Conservation (phyloP, 2,797 vertebrate genomes). For the Fratercula arctica region DNA sequence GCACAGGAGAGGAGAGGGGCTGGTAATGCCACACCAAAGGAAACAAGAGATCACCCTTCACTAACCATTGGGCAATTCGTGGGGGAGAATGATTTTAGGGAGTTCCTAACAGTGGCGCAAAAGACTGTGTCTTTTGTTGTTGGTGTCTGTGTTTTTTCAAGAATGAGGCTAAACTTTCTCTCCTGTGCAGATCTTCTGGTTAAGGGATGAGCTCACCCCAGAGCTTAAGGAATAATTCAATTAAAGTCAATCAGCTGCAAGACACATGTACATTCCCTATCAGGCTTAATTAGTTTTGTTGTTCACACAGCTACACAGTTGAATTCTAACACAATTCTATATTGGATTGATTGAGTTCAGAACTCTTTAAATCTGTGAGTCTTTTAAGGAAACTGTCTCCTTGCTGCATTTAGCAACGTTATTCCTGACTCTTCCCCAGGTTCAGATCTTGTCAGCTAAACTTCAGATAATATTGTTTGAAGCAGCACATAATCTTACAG, state of each 20-base stretch:
- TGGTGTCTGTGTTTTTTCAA: not conserved
- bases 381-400: not conserved
- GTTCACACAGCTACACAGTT: not conserved
- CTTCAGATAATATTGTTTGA: not conserved
- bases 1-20: not conserved
- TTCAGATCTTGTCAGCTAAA: conserved; percentile 11
- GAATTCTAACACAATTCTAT: conserved; percentile 42
- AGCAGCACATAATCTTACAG: not conserved
- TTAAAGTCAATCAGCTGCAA: conserved; percentile 30
- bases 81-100: not conserved
- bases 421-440: not conserved
- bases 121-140: not conserved
- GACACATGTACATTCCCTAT: not conserved
- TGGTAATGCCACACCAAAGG: not conserved
- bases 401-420: not conserved
- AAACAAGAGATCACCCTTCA: not conserved
- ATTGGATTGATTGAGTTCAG: conserved; percentile 22
- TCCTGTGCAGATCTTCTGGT: not conserved
- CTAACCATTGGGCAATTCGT: not conserved
- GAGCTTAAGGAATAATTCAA: conserved; percentile 25
- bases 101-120: not conserved
- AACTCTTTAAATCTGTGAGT: not conserved
- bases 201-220: not conserved
- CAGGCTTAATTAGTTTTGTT: conserved; percentile 33
- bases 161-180: not conserved